Evolutionary conservation across 2,113 vertebrate species (phyloP).

Genomic region (Dromiciops gliroides): DNA sequence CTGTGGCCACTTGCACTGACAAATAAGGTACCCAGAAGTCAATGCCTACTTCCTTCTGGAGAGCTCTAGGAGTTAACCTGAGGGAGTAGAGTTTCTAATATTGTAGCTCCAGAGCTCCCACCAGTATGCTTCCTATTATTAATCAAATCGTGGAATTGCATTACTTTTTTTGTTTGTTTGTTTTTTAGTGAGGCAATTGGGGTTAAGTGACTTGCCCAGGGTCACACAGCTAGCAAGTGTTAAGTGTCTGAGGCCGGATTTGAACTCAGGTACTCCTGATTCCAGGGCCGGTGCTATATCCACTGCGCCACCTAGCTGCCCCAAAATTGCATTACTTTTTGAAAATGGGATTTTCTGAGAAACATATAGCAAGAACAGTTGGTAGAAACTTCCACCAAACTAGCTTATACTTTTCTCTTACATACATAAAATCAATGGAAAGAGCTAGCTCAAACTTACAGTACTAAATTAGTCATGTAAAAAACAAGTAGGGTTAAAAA

Average conservation of each 20-base stretch:
- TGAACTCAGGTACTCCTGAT: no score
- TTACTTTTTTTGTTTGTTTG: neutral
- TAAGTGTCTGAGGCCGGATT: no score
- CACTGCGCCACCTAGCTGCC: no score
- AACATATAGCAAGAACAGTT: neutral
- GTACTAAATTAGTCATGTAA: neutral
- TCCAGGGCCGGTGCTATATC: no score
- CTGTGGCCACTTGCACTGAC: neutral
- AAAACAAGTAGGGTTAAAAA: neutral
- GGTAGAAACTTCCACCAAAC: neutral
- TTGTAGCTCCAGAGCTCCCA: neutral
- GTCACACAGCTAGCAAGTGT: no score
- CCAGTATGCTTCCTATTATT: neutral
- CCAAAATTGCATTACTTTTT: neutral
- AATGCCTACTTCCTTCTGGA: neutral
- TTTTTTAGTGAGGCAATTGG: no score
- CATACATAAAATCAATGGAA: neutral
- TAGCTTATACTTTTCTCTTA: neutral
- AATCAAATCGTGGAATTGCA: neutral
- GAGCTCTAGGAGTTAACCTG: no score
- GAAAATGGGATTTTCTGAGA: neutral
- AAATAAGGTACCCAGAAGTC: no score
- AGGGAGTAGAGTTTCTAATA: no score
- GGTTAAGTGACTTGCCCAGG: no score
- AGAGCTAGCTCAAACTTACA: neutral